Conservation (phyloP, 2,797 vertebrate species). For the Austrolebias charrua region DNA sequence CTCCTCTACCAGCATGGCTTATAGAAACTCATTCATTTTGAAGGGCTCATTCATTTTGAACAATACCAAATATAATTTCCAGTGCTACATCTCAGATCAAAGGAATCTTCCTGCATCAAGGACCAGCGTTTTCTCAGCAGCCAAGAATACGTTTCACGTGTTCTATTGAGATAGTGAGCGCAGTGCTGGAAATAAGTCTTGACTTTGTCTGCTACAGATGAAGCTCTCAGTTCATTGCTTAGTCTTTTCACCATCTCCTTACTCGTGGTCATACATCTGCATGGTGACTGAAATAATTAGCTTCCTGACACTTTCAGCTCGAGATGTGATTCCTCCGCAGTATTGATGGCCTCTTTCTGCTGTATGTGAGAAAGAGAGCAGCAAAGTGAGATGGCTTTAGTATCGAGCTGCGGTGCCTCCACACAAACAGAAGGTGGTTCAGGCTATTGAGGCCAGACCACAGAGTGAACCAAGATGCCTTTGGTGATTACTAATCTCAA, state of each 20-base stretch:
- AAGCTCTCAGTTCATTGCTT: conserved; percentile 31
- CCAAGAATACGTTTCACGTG: conserved; percentile 4
- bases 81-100: conserved; percentile 23
- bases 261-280: conserved; percentile 14
- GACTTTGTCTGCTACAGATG: conserved; percentile 21
- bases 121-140: conserved; percentile 5
- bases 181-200: not conserved
- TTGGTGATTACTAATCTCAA: conserved; percentile 2
- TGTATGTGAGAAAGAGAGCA: conserved; percentile 23
- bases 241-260: conserved; percentile 2
- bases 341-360: conserved; percentile 11
- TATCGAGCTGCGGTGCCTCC: conserved; percentile 32
- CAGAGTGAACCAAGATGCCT: conserved; percentile 8
- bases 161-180: conserved; percentile 3
- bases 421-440: conserved; percentile 20
- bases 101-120: conserved; percentile 23
- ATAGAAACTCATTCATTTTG: conserved; percentile 32
- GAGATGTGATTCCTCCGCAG: conserved; percentile 29
- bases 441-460: conserved; percentile 23
- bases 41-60: conserved; percentile 25
- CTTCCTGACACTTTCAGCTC: conserved; percentile 26
- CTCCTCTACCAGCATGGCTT: conserved; percentile 38
- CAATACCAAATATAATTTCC: conserved; percentile 14
- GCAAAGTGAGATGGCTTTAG: conserved; percentile 21
- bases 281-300: not conserved